phyloP scores from a whole-genome alignment of 35 echinoderm and acorn worm species.

The Acanthaster planci region DNA sequence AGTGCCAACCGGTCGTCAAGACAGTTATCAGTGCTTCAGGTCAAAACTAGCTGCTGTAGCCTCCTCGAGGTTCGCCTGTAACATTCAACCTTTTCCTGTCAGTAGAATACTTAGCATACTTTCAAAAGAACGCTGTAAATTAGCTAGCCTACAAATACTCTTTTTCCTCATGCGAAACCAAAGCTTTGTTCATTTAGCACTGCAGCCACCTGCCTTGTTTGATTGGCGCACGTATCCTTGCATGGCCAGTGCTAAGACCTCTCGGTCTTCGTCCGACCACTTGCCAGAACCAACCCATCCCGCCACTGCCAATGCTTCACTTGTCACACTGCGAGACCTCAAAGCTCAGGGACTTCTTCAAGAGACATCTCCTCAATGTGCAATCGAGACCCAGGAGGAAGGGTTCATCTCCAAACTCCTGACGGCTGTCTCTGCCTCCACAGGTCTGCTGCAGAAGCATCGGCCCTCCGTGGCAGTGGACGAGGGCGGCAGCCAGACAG shows the following conservation, averaged over 20 bases:
- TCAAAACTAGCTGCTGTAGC: background rate
- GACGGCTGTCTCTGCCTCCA: slow-evolving; percentile 64
- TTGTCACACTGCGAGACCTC: slow-evolving; percentile 34
- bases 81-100: slow-evolving; percentile 20
- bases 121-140: slow-evolving; percentile 28
- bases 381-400: slow-evolving; percentile 67
- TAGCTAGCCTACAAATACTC: slow-evolving; percentile 23
- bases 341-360: slow-evolving; percentile 50
- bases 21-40: background rate
- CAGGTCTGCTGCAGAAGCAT: slow-evolving; percentile 70
- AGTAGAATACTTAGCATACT: slow-evolving; percentile 35
- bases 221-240: slow-evolving; percentile 27
- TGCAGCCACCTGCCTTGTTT: background rate
- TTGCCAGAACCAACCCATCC: background rate
- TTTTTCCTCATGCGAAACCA: slow-evolving; percentile 2
- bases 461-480: background rate
- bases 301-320: background rate
- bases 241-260: background rate
- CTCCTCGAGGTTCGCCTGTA: background rate
- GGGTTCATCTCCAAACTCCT: slow-evolving; percentile 81
- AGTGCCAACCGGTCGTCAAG: background rate
- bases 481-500: background rate
- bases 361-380: slow-evolving; percentile 67
- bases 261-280: background rate
- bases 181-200: background rate